Percentiles rank a stretch among this genome's conserved stretches.
Conservation (phyloP, 1,140 invertebrate genomes). For the Listronotus bonariensis region DNA sequence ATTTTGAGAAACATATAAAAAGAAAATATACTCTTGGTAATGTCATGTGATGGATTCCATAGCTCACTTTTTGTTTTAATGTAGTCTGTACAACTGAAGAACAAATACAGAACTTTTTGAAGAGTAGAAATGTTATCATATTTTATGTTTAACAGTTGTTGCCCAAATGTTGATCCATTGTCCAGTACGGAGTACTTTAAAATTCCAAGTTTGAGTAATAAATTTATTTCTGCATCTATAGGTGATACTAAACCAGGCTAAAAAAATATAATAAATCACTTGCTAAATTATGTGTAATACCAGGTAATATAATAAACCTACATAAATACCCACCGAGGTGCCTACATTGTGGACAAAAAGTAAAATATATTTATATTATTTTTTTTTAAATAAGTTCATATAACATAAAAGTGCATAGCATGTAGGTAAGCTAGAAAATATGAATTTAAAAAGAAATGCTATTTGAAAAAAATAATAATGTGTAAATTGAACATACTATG, state of each 20-base stretch:
- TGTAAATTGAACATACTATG: no score
- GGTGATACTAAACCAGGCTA: slow-evolving; percentile 44
- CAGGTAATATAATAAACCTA: no score
- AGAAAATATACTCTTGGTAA: slow-evolving; percentile 42
- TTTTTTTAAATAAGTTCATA: no score
- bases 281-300: no score
- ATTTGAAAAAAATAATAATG: no score
- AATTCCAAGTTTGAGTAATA: slow-evolving; percentile 45
- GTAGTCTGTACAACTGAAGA: slow-evolving; percentile 45
- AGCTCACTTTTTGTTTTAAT: slow-evolving; percentile 47
- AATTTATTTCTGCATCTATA: slow-evolving; percentile 48
- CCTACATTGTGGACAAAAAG: no score
- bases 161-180: slow-evolving; percentile 51
- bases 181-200: slow-evolving; percentile 48
- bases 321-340: no score
- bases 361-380: no score
- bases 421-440: no score
- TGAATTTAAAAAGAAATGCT: no score
- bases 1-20: slow-evolving; percentile 44
- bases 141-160: slow-evolving; percentile 52
- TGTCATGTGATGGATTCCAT: slow-evolving; percentile 38
- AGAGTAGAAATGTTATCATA: slow-evolving; percentile 44
- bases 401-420: no score
- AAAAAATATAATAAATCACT: slow-evolving; percentile 18
- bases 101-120: slow-evolving; percentile 46